These are phyloP conservation scores for Lates calcarifer DNA, from an alignment of 2,113 vertebrate genomes.

Conservation along the genomic window DNA sequence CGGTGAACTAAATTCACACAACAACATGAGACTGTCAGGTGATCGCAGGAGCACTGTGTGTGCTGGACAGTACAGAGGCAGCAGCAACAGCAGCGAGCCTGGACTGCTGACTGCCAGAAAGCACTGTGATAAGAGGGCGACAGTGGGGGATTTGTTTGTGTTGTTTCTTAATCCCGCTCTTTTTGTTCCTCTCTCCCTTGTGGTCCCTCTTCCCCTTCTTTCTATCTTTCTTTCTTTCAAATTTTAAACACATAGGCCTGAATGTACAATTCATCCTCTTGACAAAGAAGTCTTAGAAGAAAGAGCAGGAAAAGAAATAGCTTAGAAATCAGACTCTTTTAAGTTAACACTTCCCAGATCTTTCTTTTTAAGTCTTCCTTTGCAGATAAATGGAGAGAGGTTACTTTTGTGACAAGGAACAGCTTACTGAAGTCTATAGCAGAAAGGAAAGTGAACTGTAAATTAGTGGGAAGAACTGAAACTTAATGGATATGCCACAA, in stretches of 20 bases:
- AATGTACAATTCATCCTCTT: constrained; percentile 6
- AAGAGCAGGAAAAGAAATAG: constrained; percentile 4
- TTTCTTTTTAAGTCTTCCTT: background rate
- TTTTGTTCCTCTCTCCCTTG: constrained; percentile 49
- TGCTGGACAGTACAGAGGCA: constrained; percentile 76
- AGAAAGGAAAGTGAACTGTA: background rate
- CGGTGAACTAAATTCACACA: constrained; percentile 92
- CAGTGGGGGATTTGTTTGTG: constrained; percentile 66
- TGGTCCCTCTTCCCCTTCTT: background rate
- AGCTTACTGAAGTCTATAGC: background rate
- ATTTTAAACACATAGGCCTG: background rate
- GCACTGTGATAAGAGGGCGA: constrained; percentile 66
- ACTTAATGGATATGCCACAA: background rate
- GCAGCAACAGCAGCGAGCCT: constrained; percentile 55
- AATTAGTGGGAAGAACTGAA: background rate
- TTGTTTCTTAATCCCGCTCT: constrained; percentile 51
- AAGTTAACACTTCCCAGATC: constrained; percentile 18
- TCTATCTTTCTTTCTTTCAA: constrained; percentile 3
- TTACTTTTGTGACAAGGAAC: background rate
- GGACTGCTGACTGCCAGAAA: constrained; percentile 61
- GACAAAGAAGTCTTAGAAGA: background rate
- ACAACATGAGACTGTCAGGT: constrained; percentile 96
- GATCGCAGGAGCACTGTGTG: constrained; percentile 86
- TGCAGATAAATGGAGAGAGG: background rate
- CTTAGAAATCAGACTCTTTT: background rate